These are phyloP conservation scores for Elachura formosa DNA, from an alignment of 2,113 vertebrate genomes.

Conservation along the genomic window DNA sequence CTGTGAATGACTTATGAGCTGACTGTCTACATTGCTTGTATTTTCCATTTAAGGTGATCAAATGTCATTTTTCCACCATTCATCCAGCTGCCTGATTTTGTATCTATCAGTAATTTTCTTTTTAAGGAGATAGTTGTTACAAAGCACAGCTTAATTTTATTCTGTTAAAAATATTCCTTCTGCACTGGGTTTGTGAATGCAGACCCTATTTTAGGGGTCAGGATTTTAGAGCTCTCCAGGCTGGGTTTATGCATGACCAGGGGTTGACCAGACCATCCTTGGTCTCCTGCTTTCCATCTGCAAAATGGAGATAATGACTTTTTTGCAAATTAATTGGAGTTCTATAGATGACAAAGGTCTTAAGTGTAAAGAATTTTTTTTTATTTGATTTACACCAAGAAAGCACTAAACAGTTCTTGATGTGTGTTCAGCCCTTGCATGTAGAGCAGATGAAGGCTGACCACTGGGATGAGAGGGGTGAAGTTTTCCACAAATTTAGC, in stretches of 20 bases:
- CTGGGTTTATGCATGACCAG: background rate
- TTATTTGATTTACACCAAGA: background rate
- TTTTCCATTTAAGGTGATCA: conserved; percentile 47
- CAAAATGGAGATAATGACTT: background rate
- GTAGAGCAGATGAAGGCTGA: background rate
- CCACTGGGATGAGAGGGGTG: background rate
- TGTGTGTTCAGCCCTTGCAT: background rate
- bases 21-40: background rate
- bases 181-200: background rate
- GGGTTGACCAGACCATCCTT: background rate
- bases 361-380: background rate
- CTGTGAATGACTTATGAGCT: background rate
- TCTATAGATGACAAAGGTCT: background rate
- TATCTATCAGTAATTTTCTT: background rate
- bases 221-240: background rate
- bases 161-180: background rate
- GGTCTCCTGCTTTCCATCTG: background rate
- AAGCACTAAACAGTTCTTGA: background rate
- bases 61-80: background rate
- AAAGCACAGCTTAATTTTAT: background rate
- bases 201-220: background rate
- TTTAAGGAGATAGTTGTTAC: background rate
- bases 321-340: background rate
- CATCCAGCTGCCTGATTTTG: background rate
- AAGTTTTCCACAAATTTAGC: background rate